phyloP scores from a whole-genome alignment of 2,888 invertebrate species.

The Caenorhabditis zanzibari region DNA sequence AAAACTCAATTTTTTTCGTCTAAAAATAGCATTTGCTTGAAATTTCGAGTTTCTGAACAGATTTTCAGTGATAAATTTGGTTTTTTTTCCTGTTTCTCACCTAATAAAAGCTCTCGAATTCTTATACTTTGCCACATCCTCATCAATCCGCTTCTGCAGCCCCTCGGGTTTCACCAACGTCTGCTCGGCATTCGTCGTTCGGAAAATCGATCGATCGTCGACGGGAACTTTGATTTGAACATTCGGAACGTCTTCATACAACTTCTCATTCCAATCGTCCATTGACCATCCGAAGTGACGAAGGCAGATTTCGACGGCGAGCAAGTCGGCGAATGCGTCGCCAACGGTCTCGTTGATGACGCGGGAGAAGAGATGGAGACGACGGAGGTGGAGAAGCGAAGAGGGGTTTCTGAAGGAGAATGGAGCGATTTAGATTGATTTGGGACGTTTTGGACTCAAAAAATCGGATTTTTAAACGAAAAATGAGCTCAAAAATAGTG shows the following conservation, averaged over 20 bases:
- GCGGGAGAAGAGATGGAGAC: slow-evolving; percentile 70
- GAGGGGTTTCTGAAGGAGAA: slow-evolving; percentile 20
- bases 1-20: no score
- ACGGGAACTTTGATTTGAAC: slow-evolving; percentile 92
- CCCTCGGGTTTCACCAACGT: slow-evolving; percentile 90
- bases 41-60: no score
- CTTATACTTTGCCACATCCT: slow-evolving; percentile 87
- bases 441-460: background rate
- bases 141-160: slow-evolving; percentile 87
- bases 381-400: slow-evolving; percentile 12
- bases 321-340: slow-evolving; percentile 96
- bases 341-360: slow-evolving; percentile 87
- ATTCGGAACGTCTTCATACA: slow-evolving; percentile 93
- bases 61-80: no score
- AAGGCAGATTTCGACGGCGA: slow-evolving; percentile 94
- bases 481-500: background rate
- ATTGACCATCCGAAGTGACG: slow-evolving; percentile 90
- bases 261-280: slow-evolving; percentile 89
- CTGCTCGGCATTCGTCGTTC: slow-evolving; percentile 93
- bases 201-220: slow-evolving; percentile 91
- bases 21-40: no score
- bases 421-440: background rate
- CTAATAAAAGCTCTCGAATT: slow-evolving; percentile 92
- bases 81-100: no score
- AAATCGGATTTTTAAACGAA: background rate